Conservation (phyloP, 2,113 vertebrate species). For the Coturnix japonica region DNA sequence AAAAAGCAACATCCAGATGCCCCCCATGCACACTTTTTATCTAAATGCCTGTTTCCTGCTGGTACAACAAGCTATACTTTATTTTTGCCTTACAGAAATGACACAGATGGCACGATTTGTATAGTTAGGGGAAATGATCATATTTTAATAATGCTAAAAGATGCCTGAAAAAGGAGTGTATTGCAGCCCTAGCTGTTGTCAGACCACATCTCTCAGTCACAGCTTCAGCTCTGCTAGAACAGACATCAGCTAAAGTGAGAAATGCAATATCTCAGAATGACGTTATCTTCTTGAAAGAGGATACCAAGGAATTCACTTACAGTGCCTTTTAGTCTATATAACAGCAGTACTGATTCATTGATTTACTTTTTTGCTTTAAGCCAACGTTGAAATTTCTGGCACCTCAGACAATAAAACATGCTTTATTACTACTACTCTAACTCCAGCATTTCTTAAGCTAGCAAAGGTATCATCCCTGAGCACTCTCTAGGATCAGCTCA, state of each 20-base stretch:
- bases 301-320: not conserved
- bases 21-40: not conserved
- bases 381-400: not conserved
- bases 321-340: not conserved
- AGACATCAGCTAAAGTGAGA: conserved; percentile 49
- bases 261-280: conserved; percentile 22
- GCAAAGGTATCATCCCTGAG: not conserved
- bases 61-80: not conserved
- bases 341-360: not conserved
- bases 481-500: not conserved
- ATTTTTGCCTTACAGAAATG: conserved; percentile 21
- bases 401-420: not conserved
- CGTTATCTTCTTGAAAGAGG: conserved; percentile 5
- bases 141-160: conserved; percentile 12
- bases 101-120: not conserved
- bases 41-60: conserved; percentile 3
- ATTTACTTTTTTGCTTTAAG: not conserved
- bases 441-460: not conserved
- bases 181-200: conserved; percentile 42
- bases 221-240: not conserved
- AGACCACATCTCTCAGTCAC: conserved; percentile 44
- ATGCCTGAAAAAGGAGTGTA: not conserved
- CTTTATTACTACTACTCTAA: not conserved
- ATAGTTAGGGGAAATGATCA: not conserved
- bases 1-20: not conserved